Evolutionary conservation across 1,140 invertebrate species (phyloP).

Genomic region (Oppia nitens): DNA sequence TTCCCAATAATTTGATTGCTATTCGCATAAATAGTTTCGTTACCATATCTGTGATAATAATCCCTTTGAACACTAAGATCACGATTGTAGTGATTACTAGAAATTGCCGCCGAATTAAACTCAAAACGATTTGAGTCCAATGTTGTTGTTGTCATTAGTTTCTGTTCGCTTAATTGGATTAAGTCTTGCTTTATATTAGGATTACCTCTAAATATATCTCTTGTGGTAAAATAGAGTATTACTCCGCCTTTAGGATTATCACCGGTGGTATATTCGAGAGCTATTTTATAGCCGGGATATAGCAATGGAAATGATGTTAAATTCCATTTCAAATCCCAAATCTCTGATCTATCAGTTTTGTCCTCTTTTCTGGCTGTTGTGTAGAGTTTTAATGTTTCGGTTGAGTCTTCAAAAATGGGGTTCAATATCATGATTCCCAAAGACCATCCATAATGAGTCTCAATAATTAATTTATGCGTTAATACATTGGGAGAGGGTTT

Average conservation of each 20-base stretch:
- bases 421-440: constrained; percentile 41
- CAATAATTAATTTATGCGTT: constrained; percentile 9
- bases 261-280: constrained; percentile 65
- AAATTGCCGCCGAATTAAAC: constrained; percentile 60
- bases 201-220: constrained; percentile 1
- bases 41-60: constrained; percentile 61
- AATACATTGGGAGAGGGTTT: background rate
- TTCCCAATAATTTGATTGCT: constrained; percentile 23
- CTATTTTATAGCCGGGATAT: constrained; percentile 60
- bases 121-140: constrained; percentile 38
- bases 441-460: constrained; percentile 16
- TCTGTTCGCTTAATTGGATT: constrained; percentile 3
- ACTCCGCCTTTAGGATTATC: constrained; percentile 53
- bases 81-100: constrained; percentile 70
- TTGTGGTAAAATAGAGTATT: constrained; percentile 46
- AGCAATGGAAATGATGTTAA: constrained; percentile 67
- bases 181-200: background rate
- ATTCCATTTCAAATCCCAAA: constrained; percentile 62
- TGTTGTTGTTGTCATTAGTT: constrained; percentile 18
- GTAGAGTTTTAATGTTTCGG: constrained; percentile 52
- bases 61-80: constrained; percentile 47
- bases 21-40: constrained; percentile 52
- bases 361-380: background rate
- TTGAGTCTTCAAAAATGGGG: constrained; percentile 67
- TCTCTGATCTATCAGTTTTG: background rate